Evolutionary conservation across 2,888 invertebrate species (phyloP).

Genomic region (Tanypteryx hageni): DNA sequence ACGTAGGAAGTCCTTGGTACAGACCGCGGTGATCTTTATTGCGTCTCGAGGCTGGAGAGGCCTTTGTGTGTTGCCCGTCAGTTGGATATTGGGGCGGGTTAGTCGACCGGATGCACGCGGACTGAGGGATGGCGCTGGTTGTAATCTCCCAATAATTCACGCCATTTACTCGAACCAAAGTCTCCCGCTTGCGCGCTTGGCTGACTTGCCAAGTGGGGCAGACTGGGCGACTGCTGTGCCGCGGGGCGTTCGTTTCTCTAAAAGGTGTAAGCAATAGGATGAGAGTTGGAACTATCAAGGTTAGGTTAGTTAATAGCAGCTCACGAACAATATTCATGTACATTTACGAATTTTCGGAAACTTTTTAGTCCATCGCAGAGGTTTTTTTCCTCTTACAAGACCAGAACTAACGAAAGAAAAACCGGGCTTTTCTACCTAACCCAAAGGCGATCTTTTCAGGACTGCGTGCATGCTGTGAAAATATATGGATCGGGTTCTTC

Average conservation of each 20-base stretch:
- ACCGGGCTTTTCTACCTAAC: no score
- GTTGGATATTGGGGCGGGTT: constrained; percentile 11
- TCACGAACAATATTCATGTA: no score
- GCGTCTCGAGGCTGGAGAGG: not conserved
- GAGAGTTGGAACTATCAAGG: no score
- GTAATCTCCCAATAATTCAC: constrained; percentile 35
- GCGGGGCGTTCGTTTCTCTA: not conserved
- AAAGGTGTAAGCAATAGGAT: no score
- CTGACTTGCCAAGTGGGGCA: constrained; percentile 16
- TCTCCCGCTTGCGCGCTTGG: not conserved
- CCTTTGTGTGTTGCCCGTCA: constrained; percentile 6
- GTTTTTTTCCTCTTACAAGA: no score
- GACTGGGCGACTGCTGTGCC: not conserved
- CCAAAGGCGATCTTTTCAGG: no score
- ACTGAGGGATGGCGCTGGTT: constrained; percentile 27
- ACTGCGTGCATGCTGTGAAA: no score
- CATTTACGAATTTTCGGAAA: no score
- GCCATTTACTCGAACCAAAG: constrained; percentile 8
- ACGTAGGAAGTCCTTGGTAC: not conserved
- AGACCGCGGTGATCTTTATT: not conserved
- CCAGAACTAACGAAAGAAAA: no score
- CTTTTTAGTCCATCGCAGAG: no score
- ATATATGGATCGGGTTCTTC: no score
- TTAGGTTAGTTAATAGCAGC: no score
- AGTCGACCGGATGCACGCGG: constrained; percentile 14